Evolutionary conservation across 1,140 invertebrate genomes (phyloP).

Genomic region (Plectrocnemia conspersa): DNA sequence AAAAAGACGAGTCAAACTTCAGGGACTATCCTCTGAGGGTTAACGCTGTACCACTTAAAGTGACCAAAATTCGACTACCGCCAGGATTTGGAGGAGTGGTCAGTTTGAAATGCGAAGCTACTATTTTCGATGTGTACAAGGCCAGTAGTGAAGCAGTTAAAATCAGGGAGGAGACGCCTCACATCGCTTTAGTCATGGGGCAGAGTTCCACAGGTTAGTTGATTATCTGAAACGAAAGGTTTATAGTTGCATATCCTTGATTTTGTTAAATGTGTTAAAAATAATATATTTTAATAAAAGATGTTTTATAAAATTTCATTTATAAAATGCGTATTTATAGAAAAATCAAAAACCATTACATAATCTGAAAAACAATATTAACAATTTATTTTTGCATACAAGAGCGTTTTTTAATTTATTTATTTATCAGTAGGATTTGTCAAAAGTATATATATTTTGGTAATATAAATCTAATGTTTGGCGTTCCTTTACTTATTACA

Average conservation of each 20-base stretch:
- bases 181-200: conserved; percentile 32
- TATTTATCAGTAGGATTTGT: no score
- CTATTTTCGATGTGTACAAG: conserved; percentile 32
- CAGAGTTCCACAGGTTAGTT: conserved; percentile 31
- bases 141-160: conserved; percentile 25
- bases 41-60: conserved; percentile 23
- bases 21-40: conserved; percentile 25
- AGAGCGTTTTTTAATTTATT: no score
- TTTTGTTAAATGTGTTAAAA: no score
- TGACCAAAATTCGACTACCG: conserved; percentile 25
- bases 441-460: no score
- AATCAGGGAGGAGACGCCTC: conserved; percentile 29
- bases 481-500: no score
- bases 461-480: no score
- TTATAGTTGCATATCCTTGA: no score
- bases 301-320: neutral
- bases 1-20: conserved; percentile 13
- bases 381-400: conserved; percentile 3
- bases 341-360: neutral
- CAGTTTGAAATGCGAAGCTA: conserved; percentile 30
- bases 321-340: conserved; percentile 1
- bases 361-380: neutral
- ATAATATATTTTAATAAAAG: no score
- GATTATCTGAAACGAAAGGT: no score
- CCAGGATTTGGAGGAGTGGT: conserved; percentile 18